These are phyloP conservation scores for Notarius lentiginosus DNA, from an alignment of 2,113 vertebrate genomes.

Conservation along the genomic window DNA sequence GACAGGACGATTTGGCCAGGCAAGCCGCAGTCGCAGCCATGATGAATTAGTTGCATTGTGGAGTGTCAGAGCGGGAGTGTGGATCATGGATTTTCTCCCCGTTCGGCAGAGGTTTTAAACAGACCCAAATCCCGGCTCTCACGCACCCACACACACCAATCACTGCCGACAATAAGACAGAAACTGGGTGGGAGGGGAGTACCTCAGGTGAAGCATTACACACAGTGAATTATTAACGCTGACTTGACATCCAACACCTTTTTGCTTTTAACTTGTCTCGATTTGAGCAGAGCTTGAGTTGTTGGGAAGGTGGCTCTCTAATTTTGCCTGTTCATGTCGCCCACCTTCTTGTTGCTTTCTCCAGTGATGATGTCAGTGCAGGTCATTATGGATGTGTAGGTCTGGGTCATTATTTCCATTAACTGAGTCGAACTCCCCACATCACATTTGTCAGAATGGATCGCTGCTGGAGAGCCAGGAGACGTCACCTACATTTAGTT, in stretches of 20 bases:
- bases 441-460: constrained; percentile 44
- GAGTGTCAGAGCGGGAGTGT: constrained; percentile 9
- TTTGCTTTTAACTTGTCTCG: constrained; percentile 49
- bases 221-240: constrained; percentile 47
- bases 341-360: constrained; percentile 3
- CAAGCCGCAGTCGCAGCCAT: constrained; percentile 29
- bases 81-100: constrained; percentile 25
- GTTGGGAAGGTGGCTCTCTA: constrained; percentile 2
- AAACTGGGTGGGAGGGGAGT: not conserved
- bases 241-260: constrained; percentile 48
- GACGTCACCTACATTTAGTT: constrained; percentile 47
- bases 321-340: not conserved
- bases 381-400: constrained; percentile 35
- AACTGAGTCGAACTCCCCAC: constrained; percentile 13
- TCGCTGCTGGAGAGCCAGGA: constrained; percentile 31
- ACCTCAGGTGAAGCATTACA: constrained; percentile 39
- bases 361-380: constrained; percentile 29
- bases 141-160: constrained; percentile 25
- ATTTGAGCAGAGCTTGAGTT: constrained; percentile 26
- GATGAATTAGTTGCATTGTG: constrained; percentile 42
- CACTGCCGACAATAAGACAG: not conserved
- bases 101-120: constrained; percentile 19
- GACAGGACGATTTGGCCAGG: constrained; percentile 18
- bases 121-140: constrained; percentile 15
- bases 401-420: constrained; percentile 39